Evolutionary conservation across 2,888 invertebrate species (phyloP), one percentile per base, ranked within the genome.

Genomic region (Schrankia costaestrigalis): DNA sequence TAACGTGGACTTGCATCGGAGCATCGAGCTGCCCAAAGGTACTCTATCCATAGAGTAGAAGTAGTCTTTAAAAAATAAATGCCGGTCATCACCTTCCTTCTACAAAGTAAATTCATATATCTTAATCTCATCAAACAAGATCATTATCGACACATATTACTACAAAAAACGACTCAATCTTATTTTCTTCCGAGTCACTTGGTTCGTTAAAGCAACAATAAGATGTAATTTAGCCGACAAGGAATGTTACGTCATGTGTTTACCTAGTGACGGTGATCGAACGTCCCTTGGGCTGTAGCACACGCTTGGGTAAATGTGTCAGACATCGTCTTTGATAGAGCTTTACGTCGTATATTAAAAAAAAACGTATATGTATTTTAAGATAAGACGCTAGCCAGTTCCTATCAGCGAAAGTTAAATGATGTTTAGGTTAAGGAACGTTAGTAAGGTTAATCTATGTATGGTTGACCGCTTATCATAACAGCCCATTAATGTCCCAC

Each of bases 201-300:
- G 42, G 46, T 45, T 42, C 60, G 56, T 63, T 71, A 63, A 54
- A 27, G 26, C 58, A 42, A 77, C 75, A 77, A 78, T 68, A 56
- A 59, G 64, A 59, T 74, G 71, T 78, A 75, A 78, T 78, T 73
- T 59, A 59, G 50, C 49, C 62, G 51, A 74, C 68, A 64, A 63
- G 56, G 46, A 45, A 39, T 35, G 46, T 41, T 37, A 38, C 43
- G 53, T 60, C 54, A 56, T 56, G 51, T 57, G 54, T 63, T 58
- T 57, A 59, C 56, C 51, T 28, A 9, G 48, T 51, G 64, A 69
- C 71, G 55, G 70, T 78, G 82, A 82, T 84, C 65, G 83, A 81
- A 49, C 58, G 71, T 74, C 79, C 63, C 62, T 37, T 35, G 76
- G 68, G 69, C 53, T 23, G 7, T 18, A 9, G 14, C n/a, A 11